Base-by-base conservation (phyloP, 2,797 vertebrate species). In the Fundulus diaphanus region DNA sequence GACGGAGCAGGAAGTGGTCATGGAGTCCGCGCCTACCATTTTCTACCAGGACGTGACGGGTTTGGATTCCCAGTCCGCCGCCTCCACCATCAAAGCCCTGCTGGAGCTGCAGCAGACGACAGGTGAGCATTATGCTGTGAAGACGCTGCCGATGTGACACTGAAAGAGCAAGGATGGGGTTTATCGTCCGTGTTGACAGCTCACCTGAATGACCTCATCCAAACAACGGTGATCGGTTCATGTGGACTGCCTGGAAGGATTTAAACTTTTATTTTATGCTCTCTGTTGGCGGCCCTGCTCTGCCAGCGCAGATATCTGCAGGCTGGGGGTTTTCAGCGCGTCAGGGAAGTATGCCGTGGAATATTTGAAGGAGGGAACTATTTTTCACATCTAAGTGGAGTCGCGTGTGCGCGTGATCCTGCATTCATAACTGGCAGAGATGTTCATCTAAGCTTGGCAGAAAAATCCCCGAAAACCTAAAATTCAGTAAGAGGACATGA, bases 61-160 rank as follows among this genome's bases (percentile, higher is more conserved):
- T 6, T 96, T 95, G 88, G 98, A 99, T 91, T 96, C 97, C 80
- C 98, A 99, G 89, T 99, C 98, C 0, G 98, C 98, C 49, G 96
- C 98, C 16, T 99, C 98, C 80, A 99, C 98, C 2, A 99, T 99
- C 89, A 99, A 99, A 95, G 98, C 98, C 13, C 92, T 99, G 52
- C 92, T 99, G 90, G 98, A 99, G 91, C 96, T 99, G 82, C 98
- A 99, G 87, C 98, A 99, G 90, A 98, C 96, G 44, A 96, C 96
- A 94, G 97, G 98, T 99, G 80, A 92, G 94, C 7, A 4, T 24
- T 37, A 61, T 37, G 48, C 80, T 29, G 69, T 0, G 6, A 22
- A 56, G 29, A 49, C 9, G 27, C 57, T 22, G 40, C 1, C 54
- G 42, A 35, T 61, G 22, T 15, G 35, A 40, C 6, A 40, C 35